Conservation (phyloP, 1,140 invertebrate genomes). For the Eufriesea mexicana region DNA sequence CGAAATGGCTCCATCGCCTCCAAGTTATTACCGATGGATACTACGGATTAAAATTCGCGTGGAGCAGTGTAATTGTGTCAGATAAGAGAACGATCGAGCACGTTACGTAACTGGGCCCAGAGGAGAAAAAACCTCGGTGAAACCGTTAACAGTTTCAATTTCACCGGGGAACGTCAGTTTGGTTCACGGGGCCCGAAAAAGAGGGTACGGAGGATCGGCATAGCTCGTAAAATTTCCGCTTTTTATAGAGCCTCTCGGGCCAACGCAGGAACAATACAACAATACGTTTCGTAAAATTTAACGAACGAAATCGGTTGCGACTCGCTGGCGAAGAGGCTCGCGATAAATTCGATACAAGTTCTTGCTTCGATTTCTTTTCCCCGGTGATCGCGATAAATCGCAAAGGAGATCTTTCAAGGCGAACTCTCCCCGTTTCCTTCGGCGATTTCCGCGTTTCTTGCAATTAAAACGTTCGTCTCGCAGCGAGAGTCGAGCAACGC, state of each 20-base stretch:
- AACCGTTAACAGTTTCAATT: not conserved
- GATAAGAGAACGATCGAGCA: constrained; percentile 3
- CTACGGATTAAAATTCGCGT: too few species aligned
- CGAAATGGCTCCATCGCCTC: too few species aligned
- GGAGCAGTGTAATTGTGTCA: not conserved
- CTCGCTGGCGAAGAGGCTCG: too few species aligned
- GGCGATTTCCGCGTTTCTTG: constrained; percentile 31
- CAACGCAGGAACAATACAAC: constrained; percentile 4
- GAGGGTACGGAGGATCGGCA: not conserved
- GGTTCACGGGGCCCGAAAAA: not conserved
- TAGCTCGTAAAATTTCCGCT: not conserved
- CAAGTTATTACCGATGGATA: too few species aligned
- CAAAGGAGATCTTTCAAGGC: constrained; percentile 4
- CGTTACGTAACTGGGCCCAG: not conserved
- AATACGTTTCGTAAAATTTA: not conserved
- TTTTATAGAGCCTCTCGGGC: not conserved
- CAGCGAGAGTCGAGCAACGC: too few species aligned
- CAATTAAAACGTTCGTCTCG: constrained; percentile 4
- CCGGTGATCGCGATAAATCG: constrained; percentile 3
- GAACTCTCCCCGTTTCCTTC: not conserved
- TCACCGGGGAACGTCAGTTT: not conserved
- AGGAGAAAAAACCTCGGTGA: not conserved
- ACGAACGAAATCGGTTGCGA: constrained; percentile 10
- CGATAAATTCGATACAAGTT: constrained; percentile 26
- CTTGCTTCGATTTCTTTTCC: not conserved